A percentile compares a stretch with the other conserved stretches of the same genome.
Conservation (phyloP, 2,888 invertebrate genomes). For the Sarcophaga caerulescens region DNA sequence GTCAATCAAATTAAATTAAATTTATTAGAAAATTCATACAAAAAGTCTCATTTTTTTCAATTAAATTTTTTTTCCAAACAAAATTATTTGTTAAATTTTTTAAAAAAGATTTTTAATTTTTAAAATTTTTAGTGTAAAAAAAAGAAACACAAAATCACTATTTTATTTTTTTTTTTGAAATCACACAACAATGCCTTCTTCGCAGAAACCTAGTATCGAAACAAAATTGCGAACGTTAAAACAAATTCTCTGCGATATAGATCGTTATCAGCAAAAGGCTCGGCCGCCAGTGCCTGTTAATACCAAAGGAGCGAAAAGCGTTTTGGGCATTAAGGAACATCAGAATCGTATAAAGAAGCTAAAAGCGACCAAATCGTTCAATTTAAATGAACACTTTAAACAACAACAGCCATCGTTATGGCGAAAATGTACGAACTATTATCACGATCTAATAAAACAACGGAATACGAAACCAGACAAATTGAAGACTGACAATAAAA, state of each 20-base stretch:
- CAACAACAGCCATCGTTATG: neutral
- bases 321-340: neutral
- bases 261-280: slow-evolving; percentile 11
- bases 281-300: neutral
- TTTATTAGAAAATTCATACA: too few species aligned
- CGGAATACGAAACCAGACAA: neutral
- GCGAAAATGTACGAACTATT: neutral
- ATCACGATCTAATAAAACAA: neutral
- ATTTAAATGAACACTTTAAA: too few species aligned
- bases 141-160: neutral
- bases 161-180: neutral
- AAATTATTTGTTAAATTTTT: neutral
- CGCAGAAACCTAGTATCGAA: neutral
- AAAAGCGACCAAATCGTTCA: neutral
- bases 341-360: neutral
- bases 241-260: slow-evolving; percentile 25
- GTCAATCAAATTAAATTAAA: too few species aligned
- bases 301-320: slow-evolving; percentile 8
- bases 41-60: neutral
- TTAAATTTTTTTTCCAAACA: neutral
- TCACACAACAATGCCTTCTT: neutral
- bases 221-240: neutral
- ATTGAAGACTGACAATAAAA: neutral
- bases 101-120: neutral
- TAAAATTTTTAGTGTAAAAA: slow-evolving; percentile 13